A percentile compares a stretch with the other conserved stretches of the same genome.
Conservation (phyloP, 2,797 vertebrate genomes). For the Ctenopoma kingsleyae region DNA sequence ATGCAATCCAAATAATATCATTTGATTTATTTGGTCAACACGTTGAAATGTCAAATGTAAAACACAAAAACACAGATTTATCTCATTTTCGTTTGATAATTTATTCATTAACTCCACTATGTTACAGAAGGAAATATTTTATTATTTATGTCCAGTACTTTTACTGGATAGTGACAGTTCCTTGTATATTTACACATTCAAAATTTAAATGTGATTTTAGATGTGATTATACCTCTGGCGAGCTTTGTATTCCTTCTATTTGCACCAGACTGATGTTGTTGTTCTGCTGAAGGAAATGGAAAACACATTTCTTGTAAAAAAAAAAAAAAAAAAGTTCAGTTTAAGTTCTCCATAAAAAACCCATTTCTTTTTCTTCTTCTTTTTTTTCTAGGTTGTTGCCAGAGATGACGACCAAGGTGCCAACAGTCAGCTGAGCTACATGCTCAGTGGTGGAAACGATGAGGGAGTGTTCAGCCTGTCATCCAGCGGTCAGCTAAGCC, state of each 20-base stretch:
- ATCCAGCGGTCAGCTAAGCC: constrained; percentile 88
- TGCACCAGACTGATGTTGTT: not conserved
- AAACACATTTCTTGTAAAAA: not conserved
- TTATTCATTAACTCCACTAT: not conserved
- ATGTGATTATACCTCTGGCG: not conserved
- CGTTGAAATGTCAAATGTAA: not conserved
- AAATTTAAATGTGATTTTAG: not conserved
- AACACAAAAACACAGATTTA: too few species aligned
- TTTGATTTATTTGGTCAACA: not conserved
- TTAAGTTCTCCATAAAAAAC: not conserved
- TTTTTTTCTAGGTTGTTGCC: constrained; percentile 88
- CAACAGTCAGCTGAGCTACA: constrained; percentile 92
- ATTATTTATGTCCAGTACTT: not conserved
- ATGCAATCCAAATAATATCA: not conserved
- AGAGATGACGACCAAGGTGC: constrained; percentile 93
- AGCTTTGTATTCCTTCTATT: not conserved
- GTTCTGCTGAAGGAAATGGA: not conserved
- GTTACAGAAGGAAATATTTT: not conserved
- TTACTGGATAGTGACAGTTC: not conserved
- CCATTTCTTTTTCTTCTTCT: not conserved
- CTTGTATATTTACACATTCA: not conserved
- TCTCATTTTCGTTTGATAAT: not conserved
- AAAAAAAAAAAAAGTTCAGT: not conserved
- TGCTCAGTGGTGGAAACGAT: constrained; percentile 89
- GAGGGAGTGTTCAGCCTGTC: constrained; percentile 91